Base-by-base conservation (phyloP, 1,140 invertebrate genomes). In the Pseudomyrmex gracilis region DNA sequence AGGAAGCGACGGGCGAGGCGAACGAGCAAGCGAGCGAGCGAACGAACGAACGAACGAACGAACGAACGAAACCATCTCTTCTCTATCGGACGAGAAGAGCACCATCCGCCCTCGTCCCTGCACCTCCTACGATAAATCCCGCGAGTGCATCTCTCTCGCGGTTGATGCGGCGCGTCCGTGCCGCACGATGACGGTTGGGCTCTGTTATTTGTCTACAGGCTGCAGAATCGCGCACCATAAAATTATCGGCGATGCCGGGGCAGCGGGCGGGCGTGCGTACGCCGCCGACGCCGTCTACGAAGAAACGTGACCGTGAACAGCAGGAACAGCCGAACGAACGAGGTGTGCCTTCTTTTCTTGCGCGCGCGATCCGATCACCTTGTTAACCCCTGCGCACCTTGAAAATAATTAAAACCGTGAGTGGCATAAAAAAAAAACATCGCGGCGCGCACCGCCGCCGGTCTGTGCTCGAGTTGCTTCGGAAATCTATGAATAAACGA, bases 161-260 rank as follows among this genome's bases (percentile, higher is more conserved):
- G 71, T 73, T 73, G 53, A 55, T 68, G 51, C 22, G 49, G 55
- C 12, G 47, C 45, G 49, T 60, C 10, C 61, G 43, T 43, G 66
- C 22, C 71, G 64, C 78, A 34, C 64, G 71, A 68, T 55, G 58
- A 34, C 66, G 71, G 71, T 47, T 77, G 71, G 68, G 45, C 85
- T 74, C 73, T 86, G 85, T 86, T 86, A 86, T 86, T 86, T 86
- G 85, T 86, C 85, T 86, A 86, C 68, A 68, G 83, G 67, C 49
- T 63, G 63, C 67, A 83, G 85, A 85, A 86, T 86, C 83, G 67
- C 68, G 83, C 53, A 80, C 73, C 83, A 82, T 86, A 86, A 86
- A 86, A 86, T 86, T 86, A 86, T 86, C 85, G 73, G 68, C 73
- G 61, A 67, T 34, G 34, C 34, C 34, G 34, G 34, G 34, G 34